These are phyloP conservation scores for Enoplosus armatus DNA, from an alignment of 2,797 vertebrate genomes.

Conservation along the genomic window DNA sequence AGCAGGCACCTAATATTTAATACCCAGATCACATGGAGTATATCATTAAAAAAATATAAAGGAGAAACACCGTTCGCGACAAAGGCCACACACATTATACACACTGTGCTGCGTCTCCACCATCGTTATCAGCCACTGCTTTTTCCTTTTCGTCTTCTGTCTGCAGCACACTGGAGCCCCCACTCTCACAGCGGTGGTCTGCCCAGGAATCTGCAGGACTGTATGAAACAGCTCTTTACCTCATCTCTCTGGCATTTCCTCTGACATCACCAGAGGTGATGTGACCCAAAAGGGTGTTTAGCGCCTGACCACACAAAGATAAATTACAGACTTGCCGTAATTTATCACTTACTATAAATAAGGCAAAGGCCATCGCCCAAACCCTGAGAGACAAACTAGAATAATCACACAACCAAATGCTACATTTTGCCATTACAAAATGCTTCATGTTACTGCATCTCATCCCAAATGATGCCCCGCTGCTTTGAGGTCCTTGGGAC, in stretches of 20 bases:
- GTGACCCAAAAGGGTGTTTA: slow-evolving; percentile 62
- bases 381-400: background rate
- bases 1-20: background rate
- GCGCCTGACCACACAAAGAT: background rate
- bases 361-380: background rate
- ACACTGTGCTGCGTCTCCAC: background rate
- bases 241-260: slow-evolving; percentile 82
- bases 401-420: background rate
- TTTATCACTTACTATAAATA: slow-evolving; percentile 22
- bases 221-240: slow-evolving; percentile 64
- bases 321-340: slow-evolving; percentile 12
- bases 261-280: slow-evolving; percentile 75
- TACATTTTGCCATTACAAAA: no score
- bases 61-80: slow-evolving; percentile 13
- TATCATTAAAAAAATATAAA: background rate
- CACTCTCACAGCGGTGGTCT: slow-evolving; percentile 62
- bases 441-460: background rate
- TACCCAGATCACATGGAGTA: background rate
- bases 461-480: background rate
- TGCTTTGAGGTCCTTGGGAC: background rate
- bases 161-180: slow-evolving; percentile 40
- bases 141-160: slow-evolving; percentile 34
- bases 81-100: slow-evolving; percentile 7
- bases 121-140: slow-evolving; percentile 36
- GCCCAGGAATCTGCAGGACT: slow-evolving; percentile 65